These are phyloP conservation scores for Polyodon spathula DNA, from an alignment of 2,113 vertebrate species.

Conservation along the genomic window DNA sequence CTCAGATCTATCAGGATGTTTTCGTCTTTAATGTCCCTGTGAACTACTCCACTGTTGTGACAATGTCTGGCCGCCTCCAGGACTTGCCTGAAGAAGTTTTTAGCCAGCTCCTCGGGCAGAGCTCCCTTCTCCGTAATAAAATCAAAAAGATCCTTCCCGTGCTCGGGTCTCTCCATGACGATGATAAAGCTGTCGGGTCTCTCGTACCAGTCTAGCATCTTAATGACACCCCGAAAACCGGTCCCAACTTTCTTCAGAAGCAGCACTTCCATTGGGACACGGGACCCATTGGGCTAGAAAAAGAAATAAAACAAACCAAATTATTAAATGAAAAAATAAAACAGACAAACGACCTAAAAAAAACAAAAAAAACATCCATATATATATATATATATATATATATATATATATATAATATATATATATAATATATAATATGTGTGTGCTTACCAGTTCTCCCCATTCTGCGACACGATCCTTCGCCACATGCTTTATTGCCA, in stretches of 20 bases:
- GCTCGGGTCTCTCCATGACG: slow-evolving; percentile 78
- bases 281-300: slow-evolving; percentile 61
- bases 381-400: too few species aligned
- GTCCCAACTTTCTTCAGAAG: slow-evolving; percentile 76
- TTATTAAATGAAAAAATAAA: background rate
- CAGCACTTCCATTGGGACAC: slow-evolving; percentile 83
- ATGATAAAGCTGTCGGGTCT: slow-evolving; percentile 78
- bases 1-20: slow-evolving; percentile 80
- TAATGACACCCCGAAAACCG: slow-evolving; percentile 72
- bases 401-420: slow-evolving; percentile 6
- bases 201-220: slow-evolving; percentile 89
- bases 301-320: background rate
- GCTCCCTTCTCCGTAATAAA: slow-evolving; percentile 81
- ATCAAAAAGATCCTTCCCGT: slow-evolving; percentile 82
- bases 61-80: slow-evolving; percentile 83
- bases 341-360: background rate
- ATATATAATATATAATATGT: too few species aligned
- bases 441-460: slow-evolving; percentile 79
- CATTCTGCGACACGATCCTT: slow-evolving; percentile 77
- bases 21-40: slow-evolving; percentile 88
- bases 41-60: slow-evolving; percentile 76
- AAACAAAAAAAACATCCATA: background rate
- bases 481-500: slow-evolving; percentile 82
- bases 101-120: slow-evolving; percentile 74
- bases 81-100: slow-evolving; percentile 78